phyloP scores from a whole-genome alignment of 2,113 vertebrate genomes.

The Heteronetta atricapilla region DNA sequence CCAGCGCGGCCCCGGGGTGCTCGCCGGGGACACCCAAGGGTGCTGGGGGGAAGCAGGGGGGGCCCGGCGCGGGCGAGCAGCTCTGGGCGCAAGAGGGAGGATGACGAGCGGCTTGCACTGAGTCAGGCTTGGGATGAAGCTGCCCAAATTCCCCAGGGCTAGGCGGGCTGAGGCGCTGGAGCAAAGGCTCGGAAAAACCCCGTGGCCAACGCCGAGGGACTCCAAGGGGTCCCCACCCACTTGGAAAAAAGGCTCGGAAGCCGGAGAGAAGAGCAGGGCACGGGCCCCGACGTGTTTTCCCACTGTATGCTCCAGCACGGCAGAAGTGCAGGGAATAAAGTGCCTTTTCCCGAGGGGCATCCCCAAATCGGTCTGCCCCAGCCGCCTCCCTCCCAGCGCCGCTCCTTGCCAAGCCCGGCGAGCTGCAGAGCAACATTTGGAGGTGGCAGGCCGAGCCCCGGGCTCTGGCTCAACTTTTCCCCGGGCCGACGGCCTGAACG shows the following conservation, averaged over 20 bases:
- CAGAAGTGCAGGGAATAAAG: constrained; percentile 47
- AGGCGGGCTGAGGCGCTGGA: constrained; percentile 34
- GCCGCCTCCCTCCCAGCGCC: fast-evolving
- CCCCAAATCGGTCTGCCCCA: neutral
- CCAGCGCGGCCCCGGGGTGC: neutral
- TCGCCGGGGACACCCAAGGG: neutral
- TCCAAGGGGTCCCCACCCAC: constrained; percentile 42
- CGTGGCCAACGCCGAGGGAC: constrained; percentile 34
- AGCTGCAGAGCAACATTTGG: neutral
- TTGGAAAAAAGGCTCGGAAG: neutral
- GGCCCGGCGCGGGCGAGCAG: neutral
- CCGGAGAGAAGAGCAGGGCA: neutral
- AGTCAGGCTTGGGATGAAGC: constrained; percentile 26
- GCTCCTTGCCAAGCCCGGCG: neutral
- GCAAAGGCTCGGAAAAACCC: constrained; percentile 16
- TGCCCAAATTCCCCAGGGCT: constrained; percentile 18
- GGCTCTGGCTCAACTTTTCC: constrained; percentile 57
- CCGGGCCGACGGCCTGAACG: neutral
- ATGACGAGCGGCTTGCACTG: neutral
- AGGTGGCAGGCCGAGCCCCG: neutral
- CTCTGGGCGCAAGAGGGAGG: neutral
- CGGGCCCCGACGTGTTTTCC: neutral
- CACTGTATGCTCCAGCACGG: neutral
- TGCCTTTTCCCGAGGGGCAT: constrained; percentile 36
- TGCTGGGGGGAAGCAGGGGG: neutral